Percentiles rank a stretch among this genome's conserved stretches.
Evolutionary conservation across 2,888 invertebrate species (phyloP).

Genomic region (Gastrophysa polygoni): DNA sequence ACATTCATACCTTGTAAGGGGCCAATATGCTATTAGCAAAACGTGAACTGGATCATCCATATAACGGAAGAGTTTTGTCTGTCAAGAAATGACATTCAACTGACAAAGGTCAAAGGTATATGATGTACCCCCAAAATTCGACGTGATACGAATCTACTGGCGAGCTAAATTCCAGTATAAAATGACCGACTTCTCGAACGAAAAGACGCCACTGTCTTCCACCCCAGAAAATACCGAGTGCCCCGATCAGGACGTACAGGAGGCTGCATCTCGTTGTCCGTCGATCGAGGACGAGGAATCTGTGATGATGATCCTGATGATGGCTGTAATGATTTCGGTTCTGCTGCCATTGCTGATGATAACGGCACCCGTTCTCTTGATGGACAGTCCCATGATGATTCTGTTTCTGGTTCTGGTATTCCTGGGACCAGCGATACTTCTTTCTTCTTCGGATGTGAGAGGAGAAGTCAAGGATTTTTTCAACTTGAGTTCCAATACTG

Average conservation of each 20-base stretch:
- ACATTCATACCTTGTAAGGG: no score
- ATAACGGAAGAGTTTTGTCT: no score
- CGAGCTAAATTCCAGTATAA: background rate
- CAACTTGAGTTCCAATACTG: no score
- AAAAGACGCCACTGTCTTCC: background rate
- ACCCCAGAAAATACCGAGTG: background rate
- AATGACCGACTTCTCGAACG: background rate
- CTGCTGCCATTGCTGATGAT: constrained; percentile 13
- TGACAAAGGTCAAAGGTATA: constrained; percentile 2
- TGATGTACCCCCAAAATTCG: background rate
- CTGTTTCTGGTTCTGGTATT: constrained; percentile 9
- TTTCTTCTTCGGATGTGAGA: background rate
- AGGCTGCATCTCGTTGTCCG: background rate
- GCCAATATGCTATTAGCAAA: no score
- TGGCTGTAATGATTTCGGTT: constrained; percentile 13
- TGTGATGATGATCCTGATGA: constrained; percentile 13
- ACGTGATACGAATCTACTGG: background rate
- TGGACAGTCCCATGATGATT: constrained; percentile 6
- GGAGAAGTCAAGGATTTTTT: background rate
- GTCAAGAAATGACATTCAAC: no score
- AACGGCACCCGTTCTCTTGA: constrained; percentile 1
- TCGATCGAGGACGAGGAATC: constrained; percentile 6
- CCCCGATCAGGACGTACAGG: background rate
- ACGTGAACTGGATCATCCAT: no score
- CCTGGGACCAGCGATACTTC: background rate